phyloP scores from a whole-genome alignment of 2,888 invertebrate genomes.

The Sphinx pinastri region DNA sequence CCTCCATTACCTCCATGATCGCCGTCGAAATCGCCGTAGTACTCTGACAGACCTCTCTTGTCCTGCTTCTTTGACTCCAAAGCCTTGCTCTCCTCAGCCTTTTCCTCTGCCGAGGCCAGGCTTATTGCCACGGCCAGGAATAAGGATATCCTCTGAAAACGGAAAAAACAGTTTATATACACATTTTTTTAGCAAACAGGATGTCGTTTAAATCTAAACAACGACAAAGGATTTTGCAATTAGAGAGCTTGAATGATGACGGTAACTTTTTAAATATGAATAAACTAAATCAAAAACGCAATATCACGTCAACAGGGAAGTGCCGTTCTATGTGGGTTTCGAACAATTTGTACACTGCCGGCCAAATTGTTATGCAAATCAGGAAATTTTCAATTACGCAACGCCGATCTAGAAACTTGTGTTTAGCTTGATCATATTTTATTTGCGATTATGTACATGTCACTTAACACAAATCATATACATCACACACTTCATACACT shows the following conservation, averaged over 20 bases:
- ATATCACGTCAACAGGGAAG: conserved; percentile 11
- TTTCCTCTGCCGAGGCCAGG: conserved; percentile 83
- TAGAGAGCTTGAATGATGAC: conserved; percentile 6
- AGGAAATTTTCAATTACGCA: conserved; percentile 46
- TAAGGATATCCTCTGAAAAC: conserved; percentile 73
- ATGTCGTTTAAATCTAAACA: background rate
- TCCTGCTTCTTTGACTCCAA: conserved; percentile 81
- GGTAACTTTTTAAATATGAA: background rate
- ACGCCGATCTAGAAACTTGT: conserved; percentile 40
- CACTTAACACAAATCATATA: conserved; percentile 23
- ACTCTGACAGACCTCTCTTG: conserved; percentile 82
- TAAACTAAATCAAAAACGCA: conserved; percentile 8
- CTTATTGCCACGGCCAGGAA: conserved; percentile 81
- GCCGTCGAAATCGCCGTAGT: conserved; percentile 69
- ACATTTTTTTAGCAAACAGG: background rate
- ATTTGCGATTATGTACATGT: conserved; percentile 22
- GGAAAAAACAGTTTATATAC: conserved; percentile 32
- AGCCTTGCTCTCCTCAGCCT: conserved; percentile 77
- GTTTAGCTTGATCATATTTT: conserved; percentile 8
- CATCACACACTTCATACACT: conserved; percentile 29
- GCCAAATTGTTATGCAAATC: conserved; percentile 42
- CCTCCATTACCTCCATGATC: conserved; percentile 30
- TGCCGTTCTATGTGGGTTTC: conserved; percentile 18
- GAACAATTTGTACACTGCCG: conserved; percentile 20
- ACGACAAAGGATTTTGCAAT: background rate